phyloP scores from a whole-genome alignment of 2,113 vertebrate species.

The Micronycteris hirsuta region DNA sequence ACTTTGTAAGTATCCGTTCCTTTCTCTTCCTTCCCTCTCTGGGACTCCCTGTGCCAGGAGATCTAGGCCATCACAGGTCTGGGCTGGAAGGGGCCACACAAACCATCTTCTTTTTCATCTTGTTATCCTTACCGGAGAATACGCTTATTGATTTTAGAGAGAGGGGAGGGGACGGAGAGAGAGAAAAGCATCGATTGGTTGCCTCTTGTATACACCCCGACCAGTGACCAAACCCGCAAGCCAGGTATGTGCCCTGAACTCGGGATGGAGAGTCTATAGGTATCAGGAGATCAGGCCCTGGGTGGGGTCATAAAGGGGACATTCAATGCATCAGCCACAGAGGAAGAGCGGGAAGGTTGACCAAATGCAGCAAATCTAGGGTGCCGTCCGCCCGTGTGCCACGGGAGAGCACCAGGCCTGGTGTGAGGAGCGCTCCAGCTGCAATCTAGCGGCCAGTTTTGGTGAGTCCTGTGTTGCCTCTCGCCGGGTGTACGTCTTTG shows the following conservation, averaged over 20 bases:
- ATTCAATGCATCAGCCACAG: background rate
- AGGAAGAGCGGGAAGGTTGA: background rate
- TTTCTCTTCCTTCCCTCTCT: background rate
- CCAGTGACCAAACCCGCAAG: too few species aligned
- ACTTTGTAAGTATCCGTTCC: background rate
- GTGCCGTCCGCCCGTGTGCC: background rate
- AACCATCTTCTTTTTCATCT: background rate
- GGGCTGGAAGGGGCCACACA: background rate
- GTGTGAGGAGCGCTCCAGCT: background rate
- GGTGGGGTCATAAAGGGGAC: background rate
- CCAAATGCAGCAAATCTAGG: background rate
- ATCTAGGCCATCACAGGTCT: background rate
- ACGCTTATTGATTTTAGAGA: too few species aligned
- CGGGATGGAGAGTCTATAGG: background rate
- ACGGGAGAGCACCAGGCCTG: accelerated
- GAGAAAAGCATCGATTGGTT: too few species aligned
- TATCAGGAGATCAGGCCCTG: background rate
- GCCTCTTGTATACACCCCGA: too few species aligned
- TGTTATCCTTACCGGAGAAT: too few species aligned
- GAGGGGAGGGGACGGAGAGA: too few species aligned
- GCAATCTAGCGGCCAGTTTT: accelerated
- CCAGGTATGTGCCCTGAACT: background rate
- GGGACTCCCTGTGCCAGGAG: background rate
- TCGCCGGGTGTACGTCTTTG: background rate
- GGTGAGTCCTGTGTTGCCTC: background rate